Percentiles rank a stretch among this genome's conserved stretches.
These are phyloP conservation scores for Polyploca ridens DNA, from an alignment of 2,888 invertebrate genomes.

Conservation along the genomic window DNA sequence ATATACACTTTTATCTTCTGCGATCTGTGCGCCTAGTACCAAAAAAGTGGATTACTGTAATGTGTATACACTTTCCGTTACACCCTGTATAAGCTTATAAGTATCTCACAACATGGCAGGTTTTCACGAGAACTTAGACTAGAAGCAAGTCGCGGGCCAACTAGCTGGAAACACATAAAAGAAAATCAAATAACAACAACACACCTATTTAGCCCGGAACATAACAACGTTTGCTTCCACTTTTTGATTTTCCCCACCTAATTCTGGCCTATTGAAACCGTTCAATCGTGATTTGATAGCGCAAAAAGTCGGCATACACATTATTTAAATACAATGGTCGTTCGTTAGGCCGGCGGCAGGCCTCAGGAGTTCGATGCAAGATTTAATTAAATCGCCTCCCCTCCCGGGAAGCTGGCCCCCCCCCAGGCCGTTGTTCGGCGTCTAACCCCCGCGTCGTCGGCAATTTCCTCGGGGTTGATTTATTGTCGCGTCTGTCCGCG, in stretches of 20 bases:
- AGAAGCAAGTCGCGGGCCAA: neutral
- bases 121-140: too few species aligned
- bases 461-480: conserved; percentile 84
- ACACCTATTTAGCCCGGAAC: conserved; percentile 9
- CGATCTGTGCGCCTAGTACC: too few species aligned
- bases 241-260: conserved; percentile 41
- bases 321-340: conserved; percentile 83
- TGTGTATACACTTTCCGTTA: too few species aligned
- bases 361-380: conserved; percentile 85
- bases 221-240: conserved; percentile 21
- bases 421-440: conserved; percentile 39
- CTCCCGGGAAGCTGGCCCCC: conserved; percentile 25
- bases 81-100: too few species aligned
- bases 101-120: neutral
- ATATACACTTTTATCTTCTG: too few species aligned
- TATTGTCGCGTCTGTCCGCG: conserved; percentile 77
- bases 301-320: conserved; percentile 78
- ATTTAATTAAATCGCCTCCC: conserved; percentile 85
- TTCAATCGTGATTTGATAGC: conserved; percentile 52
- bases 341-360: conserved; percentile 79
- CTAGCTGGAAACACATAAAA: neutral
- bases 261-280: conserved; percentile 43
- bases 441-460: conserved; percentile 61
- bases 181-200: conserved; percentile 1
- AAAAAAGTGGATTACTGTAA: too few species aligned